Evolutionary conservation across 2,888 invertebrate species (phyloP).

Genomic region (Xanthia togata): DNA sequence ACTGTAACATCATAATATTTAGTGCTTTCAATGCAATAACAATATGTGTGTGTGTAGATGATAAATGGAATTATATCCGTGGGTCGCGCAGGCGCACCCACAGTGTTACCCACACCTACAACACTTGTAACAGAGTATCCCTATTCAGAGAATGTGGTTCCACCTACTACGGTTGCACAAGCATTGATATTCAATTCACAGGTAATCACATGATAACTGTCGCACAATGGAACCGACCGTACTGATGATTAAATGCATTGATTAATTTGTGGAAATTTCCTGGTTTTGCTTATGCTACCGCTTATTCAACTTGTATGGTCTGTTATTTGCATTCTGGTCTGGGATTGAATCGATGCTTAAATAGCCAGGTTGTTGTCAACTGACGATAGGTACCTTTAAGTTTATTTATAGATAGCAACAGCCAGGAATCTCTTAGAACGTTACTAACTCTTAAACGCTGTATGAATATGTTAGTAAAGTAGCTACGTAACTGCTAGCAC

Average conservation of each 20-base stretch:
- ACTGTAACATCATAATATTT: slow-evolving; percentile 38
- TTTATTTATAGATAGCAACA: slow-evolving; percentile 27
- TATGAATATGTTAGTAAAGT: slow-evolving; percentile 7
- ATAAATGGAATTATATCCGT: slow-evolving; percentile 69
- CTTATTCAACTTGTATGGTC: slow-evolving; percentile 41
- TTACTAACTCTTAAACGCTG: slow-evolving; percentile 16
- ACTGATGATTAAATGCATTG: slow-evolving; percentile 48
- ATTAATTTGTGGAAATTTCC: slow-evolving; percentile 58
- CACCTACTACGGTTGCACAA: slow-evolving; percentile 81
- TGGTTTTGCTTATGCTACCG: slow-evolving; percentile 41
- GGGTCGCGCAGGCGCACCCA: slow-evolving; percentile 81
- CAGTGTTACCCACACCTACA: slow-evolving; percentile 75
- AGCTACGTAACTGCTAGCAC: background rate
- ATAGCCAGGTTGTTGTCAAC: slow-evolving; percentile 38
- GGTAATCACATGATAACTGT: slow-evolving; percentile 73
- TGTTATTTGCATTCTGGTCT: slow-evolving; percentile 48
- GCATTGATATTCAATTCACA: slow-evolving; percentile 77
- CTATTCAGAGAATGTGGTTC: slow-evolving; percentile 80
- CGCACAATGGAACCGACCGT: slow-evolving; percentile 62
- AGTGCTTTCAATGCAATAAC: slow-evolving; percentile 46
- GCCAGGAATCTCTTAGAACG: slow-evolving; percentile 7
- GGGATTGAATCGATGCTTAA: slow-evolving; percentile 40
- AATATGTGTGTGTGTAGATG: slow-evolving; percentile 60
- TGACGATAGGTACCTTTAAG: background rate
- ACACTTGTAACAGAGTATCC: slow-evolving; percentile 70